Evolutionary conservation across 1,140 invertebrate genomes (phyloP), one percentile per base, ranked within the genome.

Genomic region (Brachionus rubens): DNA sequence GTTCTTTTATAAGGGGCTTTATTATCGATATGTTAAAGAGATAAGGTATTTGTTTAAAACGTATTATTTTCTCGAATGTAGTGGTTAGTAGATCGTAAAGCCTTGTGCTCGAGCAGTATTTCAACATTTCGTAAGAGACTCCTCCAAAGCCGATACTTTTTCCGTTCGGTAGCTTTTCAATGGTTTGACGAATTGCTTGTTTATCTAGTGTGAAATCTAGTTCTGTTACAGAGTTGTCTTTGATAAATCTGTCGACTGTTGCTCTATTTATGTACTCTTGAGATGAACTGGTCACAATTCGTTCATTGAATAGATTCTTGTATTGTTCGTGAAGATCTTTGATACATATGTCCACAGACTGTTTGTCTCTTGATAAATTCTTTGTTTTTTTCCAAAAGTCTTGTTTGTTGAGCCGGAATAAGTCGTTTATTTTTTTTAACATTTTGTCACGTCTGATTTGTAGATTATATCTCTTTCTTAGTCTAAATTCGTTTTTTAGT

Each of bases 1-100:
- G 12, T 14, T 59, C 54, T 59, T 59, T 59, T n/a, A 59, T 21
- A n/a, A 59, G 16, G 3, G 54, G 30, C 33, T 59, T 59, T 33
- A 59, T 33, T n/a, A 59, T 59, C 36, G 54, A 59, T 33, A 59
- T 59, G 30, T 59, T 59, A 40, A 59, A 59, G 14, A 59, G n/a
- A 19, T 59, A 59, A 36, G 28, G 33, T 14, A 59, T 59, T 33
- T 36, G n/a, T 59, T 59, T n/a, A 59, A 16, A 36, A n/a, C 36
- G 12, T 14, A 59, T 59, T 19, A 59, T 59, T 59, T 33, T 40
- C 36, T 59, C 28, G 19, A 59, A 59, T 33, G 36, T 12, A 26
- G 28, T 14, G 24, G 52, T 56, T 40, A 36, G 14, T n/a, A 33
- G 5, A 14, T 59, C 54, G 54, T 33, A 28, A 14, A 59, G 30